A percentile compares a stretch with the other conserved stretches of the same genome.
phyloP scores from a whole-genome alignment of 1,140 invertebrate species.

The Eupristina koningsbergeri region DNA sequence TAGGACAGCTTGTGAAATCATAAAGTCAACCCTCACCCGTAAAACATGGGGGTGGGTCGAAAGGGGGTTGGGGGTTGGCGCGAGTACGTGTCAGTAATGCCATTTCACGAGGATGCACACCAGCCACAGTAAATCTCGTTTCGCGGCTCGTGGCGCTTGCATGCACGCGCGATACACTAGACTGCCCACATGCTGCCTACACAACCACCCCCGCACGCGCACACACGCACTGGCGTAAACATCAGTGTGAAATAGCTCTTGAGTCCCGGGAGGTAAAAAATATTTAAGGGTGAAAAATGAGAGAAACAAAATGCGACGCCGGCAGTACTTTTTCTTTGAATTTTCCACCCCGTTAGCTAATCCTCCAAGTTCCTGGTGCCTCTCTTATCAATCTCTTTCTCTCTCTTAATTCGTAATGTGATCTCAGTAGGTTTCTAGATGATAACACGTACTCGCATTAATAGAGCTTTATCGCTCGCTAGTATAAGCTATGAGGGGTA shows the following conservation, averaged over 20 bases:
- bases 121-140: constrained; percentile 60
- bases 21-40: constrained; percentile 50
- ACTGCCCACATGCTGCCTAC: background rate
- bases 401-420: background rate
- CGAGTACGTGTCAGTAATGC: constrained; percentile 56
- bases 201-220: background rate
- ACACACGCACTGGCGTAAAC: constrained; percentile 13
- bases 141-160: constrained; percentile 56
- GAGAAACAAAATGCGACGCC: background rate
- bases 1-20: constrained; percentile 54
- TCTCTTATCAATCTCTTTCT: background rate
- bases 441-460: constrained; percentile 54
- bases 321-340: constrained; percentile 8
- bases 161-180: constrained; percentile 5
- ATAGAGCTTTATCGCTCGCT: constrained; percentile 56
- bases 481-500: constrained; percentile 54
- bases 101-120: constrained; percentile 61
- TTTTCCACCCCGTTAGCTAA: constrained; percentile 45
- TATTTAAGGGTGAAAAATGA: background rate
- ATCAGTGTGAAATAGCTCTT: constrained; percentile 15
- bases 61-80: background rate
- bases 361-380: background rate
- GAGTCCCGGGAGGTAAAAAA: background rate
- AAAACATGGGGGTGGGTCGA: constrained; percentile 34
- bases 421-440: constrained; percentile 6